Evolutionary conservation across 2,113 vertebrate species (phyloP).

Genomic region (Saccopteryx bilineata): DNA sequence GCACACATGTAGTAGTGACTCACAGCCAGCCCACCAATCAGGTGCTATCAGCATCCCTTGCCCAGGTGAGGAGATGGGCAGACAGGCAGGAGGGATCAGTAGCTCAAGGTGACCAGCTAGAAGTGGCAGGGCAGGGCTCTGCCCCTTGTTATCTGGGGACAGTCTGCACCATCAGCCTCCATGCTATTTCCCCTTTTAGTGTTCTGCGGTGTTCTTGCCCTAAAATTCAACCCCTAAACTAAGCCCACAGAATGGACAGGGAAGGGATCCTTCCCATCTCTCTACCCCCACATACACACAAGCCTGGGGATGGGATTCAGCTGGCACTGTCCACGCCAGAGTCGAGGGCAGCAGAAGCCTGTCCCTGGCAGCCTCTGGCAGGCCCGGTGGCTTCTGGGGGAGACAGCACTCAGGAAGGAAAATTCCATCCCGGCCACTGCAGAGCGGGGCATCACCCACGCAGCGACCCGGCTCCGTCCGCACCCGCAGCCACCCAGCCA

Average conservation of each 20-base stretch:
- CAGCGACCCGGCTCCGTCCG: too few species aligned
- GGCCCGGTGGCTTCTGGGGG: accelerated
- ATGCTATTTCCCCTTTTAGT: accelerated
- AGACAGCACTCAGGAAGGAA: not conserved
- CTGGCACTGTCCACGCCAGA: too few species aligned
- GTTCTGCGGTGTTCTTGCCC: not conserved
- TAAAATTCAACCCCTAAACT: not conserved
- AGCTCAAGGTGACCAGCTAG: not conserved
- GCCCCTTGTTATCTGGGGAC: not conserved
- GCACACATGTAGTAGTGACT: not conserved
- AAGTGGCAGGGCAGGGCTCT: not conserved
- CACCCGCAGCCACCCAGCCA: not conserved
- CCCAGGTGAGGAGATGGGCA: not conserved
- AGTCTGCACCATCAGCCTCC: not conserved
- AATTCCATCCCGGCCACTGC: not conserved
- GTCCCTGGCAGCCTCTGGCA: not conserved
- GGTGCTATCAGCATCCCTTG: too few species aligned
- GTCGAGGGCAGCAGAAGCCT: not conserved
- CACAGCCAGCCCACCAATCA: not conserved
- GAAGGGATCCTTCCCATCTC: not conserved
- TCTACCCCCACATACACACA: not conserved
- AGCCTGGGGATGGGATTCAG: not conserved
- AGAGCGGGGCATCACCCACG: not conserved
- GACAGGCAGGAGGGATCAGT: not conserved
- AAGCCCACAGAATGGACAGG: not conserved